Evolutionary conservation across 1,140 invertebrate species (phyloP).

Genomic region (Heliothis virescens): DNA sequence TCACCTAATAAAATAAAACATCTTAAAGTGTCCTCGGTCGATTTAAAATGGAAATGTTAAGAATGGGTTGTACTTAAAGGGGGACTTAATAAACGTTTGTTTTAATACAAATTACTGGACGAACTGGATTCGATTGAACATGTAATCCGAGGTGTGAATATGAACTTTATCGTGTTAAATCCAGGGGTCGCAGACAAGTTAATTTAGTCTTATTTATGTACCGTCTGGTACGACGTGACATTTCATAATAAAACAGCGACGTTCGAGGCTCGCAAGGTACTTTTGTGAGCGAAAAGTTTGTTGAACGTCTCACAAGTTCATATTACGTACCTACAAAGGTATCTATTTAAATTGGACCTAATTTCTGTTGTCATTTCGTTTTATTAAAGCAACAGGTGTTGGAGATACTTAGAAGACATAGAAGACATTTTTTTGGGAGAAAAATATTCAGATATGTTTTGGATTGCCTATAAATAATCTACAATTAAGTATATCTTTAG

Average conservation of each 20-base stretch:
- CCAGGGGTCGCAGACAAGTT: constrained; percentile 81
- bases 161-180: constrained; percentile 66
- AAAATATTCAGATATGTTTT: neutral
- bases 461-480: neutral
- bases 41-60: neutral
- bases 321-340: constrained; percentile 57
- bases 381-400: constrained; percentile 47
- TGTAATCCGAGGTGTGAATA: constrained; percentile 62
- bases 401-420: constrained; percentile 3
- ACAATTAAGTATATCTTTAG: too few species aligned
- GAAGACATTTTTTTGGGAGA: neutral
- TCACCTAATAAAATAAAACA: constrained; percentile 31
- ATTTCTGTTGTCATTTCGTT: constrained; percentile 48
- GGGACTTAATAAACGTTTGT: constrained; percentile 40
- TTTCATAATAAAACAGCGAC: constrained; percentile 81
- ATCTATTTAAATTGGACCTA: constrained; percentile 64
- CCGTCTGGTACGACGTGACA: constrained; percentile 81
- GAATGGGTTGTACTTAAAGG: neutral
- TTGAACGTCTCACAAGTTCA: constrained; percentile 74
- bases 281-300: constrained; percentile 71
- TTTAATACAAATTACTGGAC: constrained; percentile 15
- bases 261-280: constrained; percentile 65
- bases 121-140: constrained; percentile 45
- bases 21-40: constrained; percentile 25
- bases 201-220: constrained; percentile 84